Evolutionary conservation across 2,797 vertebrate genomes (phyloP).

Genomic region (Kryptopterus vitreolus): DNA sequence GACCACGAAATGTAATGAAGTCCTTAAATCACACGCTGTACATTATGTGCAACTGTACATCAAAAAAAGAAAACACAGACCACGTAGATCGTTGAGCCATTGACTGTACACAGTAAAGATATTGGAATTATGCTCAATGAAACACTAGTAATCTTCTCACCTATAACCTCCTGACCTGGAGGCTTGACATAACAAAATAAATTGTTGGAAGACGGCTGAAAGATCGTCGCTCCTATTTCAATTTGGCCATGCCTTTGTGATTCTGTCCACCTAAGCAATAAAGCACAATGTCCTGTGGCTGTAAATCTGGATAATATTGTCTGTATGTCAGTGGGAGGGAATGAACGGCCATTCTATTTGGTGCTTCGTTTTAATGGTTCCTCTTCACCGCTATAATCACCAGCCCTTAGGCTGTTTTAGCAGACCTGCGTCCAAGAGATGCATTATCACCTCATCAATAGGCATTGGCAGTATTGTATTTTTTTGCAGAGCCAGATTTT

Average conservation of each 20-base stretch:
- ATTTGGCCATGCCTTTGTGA: slow-evolving; percentile 39
- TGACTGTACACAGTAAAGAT: not conserved
- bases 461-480: not conserved
- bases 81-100: not conserved
- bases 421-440: slow-evolving; percentile 1
- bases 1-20: not conserved
- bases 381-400: slow-evolving; percentile 32
- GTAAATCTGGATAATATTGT: slow-evolving; percentile 41
- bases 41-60: not conserved
- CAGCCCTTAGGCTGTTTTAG: not conserved
- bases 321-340: slow-evolving; percentile 21
- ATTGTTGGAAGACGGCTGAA: slow-evolving; percentile 41
- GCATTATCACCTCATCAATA: slow-evolving; percentile 14
- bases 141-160: slow-evolving; percentile 14
- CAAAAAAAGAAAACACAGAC: not conserved
- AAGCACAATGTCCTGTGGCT: slow-evolving; percentile 25
- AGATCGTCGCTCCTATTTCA: slow-evolving; percentile 33
- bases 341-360: slow-evolving; percentile 46
- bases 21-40: not conserved
- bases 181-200: slow-evolving; percentile 21
- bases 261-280: slow-evolving; percentile 46
- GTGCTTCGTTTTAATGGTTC: slow-evolving; percentile 35
- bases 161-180: not conserved
- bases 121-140: not conserved
- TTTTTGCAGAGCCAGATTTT: slow-evolving; percentile 14